Evolutionary conservation across 1,140 invertebrate genomes (phyloP), one percentile per base, ranked within the genome.

Genomic region (Chionoecetes opilio): DNA sequence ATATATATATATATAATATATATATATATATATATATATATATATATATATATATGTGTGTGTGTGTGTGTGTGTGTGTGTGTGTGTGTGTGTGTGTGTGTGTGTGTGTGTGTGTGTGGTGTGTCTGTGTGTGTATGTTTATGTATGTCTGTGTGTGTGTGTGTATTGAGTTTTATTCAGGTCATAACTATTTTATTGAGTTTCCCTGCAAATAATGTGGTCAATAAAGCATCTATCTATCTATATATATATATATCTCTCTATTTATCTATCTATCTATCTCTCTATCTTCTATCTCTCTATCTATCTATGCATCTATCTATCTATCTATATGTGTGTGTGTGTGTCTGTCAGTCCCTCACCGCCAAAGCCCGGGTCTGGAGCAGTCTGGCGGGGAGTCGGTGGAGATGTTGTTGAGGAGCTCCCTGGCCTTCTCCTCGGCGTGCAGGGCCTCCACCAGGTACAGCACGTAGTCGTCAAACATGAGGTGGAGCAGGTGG

Each of bases 391-490:
- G 97, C 0, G 96, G 96, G 8, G 94, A 85, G 95, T 97, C 96
- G 21, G 95, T 96, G 11, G 96, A 96, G 75, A 97, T 97, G 87
- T 97, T 97, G 26, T 96, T 96, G 41, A 97, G 96, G 34, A 97
- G 97, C 89, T 97, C 97, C 29, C 97, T 96, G 11, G 97, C 97
- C 86, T 97, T 96, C 82, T 96, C 95, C 46, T 96, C 95, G n/a
- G 82, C 93, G 84, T 96, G 94, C 8, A 95, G 97, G 97, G 88
- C 97, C 97, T 97, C 97, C 1, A 97, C 97, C 63, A 97, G 96
- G 92, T 97, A 97, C 93, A 97, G 94, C 14, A 97, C 97, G 94
- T 97, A 97, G 93, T 97, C 97, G 95, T 97, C 97, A 96, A 97
- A 97, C 97, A 97, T 97, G 29, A 97, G 96, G 94, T 97, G 97